phyloP scores from a whole-genome alignment of 2,888 invertebrate species.

The Heteropelma amictum region DNA sequence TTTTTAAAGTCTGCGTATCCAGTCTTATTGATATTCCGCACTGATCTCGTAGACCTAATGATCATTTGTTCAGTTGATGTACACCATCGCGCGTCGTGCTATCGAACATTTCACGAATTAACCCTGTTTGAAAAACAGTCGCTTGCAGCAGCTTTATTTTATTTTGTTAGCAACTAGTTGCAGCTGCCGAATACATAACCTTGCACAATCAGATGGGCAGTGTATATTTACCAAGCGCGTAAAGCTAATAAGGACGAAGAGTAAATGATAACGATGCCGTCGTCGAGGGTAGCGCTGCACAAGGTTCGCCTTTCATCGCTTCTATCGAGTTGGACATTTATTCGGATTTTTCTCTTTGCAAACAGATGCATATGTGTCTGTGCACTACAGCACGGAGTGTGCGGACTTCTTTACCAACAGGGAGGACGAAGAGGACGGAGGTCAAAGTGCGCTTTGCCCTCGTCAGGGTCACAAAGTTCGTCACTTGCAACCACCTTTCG shows the following conservation, averaged over 20 bases:
- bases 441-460: slow-evolving; percentile 43
- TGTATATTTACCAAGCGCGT: slow-evolving; percentile 16
- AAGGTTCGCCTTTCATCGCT: slow-evolving; percentile 29
- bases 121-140: too few relatives aligned
- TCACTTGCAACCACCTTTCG: slow-evolving; percentile 27
- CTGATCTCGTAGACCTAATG: too few relatives aligned
- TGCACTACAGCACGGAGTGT: slow-evolving; percentile 22
- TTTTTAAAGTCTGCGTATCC: too few relatives aligned
- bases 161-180: background rate
- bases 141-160: too few relatives aligned
- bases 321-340: background rate
- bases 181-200: background rate
- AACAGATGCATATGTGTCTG: background rate
- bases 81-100: too few relatives aligned
- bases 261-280: background rate
- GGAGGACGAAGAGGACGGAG: slow-evolving; percentile 12
- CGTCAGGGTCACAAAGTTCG: slow-evolving; percentile 65
- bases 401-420: slow-evolving; percentile 19
- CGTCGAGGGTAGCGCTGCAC: slow-evolving; percentile 35
- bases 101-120: too few relatives aligned
- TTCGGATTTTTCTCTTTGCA: background rate
- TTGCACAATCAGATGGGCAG: background rate
- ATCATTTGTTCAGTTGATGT: too few relatives aligned
- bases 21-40: too few relatives aligned
- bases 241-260: slow-evolving; percentile 44